phyloP scores from a whole-genome alignment of 2,797 vertebrate genomes.

The Micrastur ruficollis region DNA sequence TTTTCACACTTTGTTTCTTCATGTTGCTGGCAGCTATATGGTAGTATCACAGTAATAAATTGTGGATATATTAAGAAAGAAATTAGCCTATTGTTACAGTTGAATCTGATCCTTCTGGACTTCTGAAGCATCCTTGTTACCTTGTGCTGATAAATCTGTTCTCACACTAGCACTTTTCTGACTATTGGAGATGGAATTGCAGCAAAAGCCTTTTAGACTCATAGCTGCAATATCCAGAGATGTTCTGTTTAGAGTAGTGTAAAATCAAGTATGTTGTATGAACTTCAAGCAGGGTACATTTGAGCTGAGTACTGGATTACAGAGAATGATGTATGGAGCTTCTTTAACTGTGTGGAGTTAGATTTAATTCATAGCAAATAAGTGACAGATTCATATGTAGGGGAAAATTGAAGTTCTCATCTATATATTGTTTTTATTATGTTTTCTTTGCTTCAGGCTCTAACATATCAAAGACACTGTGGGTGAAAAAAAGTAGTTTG shows the following conservation, averaged over 20 bases:
- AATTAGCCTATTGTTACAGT: background rate
- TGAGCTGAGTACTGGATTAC: constrained; percentile 39
- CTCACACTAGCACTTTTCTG: background rate
- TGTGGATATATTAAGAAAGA: background rate
- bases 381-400: constrained; percentile 66
- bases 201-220: background rate
- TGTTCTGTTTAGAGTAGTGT: constrained; percentile 41
- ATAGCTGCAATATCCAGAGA: constrained; percentile 12
- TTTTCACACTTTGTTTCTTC: background rate
- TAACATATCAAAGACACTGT: constrained; percentile 59
- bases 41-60: background rate
- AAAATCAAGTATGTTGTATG: constrained; percentile 50
- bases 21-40: background rate
- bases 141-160: background rate
- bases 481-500: constrained; percentile 65
- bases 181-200: background rate
- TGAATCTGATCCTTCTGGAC: background rate
- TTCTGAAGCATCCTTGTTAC: background rate
- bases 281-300: constrained; percentile 49
- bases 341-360: constrained; percentile 64
- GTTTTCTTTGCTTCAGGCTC: constrained; percentile 71
- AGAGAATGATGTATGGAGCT: constrained; percentile 54
- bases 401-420: constrained; percentile 71
- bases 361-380: constrained; percentile 72
- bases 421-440: constrained; percentile 72